phyloP scores from a whole-genome alignment of 2,888 invertebrate genomes.

The Parnassius mnemosyne region DNA sequence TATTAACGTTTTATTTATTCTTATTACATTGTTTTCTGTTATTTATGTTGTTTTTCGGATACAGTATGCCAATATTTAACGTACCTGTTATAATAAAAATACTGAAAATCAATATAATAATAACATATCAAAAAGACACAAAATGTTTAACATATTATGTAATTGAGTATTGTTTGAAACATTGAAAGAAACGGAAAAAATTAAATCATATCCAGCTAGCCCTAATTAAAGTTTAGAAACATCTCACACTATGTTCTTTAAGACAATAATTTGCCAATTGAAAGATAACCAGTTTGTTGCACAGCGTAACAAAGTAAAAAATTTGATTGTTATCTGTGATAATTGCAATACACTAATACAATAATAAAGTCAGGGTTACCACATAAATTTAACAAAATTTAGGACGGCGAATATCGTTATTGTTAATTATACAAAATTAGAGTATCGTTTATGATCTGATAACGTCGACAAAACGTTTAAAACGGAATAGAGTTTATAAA shows the following conservation, averaged over 20 bases:
- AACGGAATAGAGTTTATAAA: too few relatives aligned
- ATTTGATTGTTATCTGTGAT: conserved; percentile 36
- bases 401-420: too few relatives aligned
- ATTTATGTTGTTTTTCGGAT: too few relatives aligned
- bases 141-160: conserved; percentile 8
- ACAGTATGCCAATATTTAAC: too few relatives aligned
- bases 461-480: too few relatives aligned
- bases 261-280: conserved; percentile 38
- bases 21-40: too few relatives aligned
- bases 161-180: neutral
- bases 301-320: conserved; percentile 43
- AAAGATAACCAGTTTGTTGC: conserved; percentile 45
- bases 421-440: too few relatives aligned
- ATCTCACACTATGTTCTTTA: conserved; percentile 8
- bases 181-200: neutral
- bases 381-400: neutral
- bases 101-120: neutral
- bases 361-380: conserved; percentile 22
- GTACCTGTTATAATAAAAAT: too few relatives aligned
- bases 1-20: too few relatives aligned
- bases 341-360: conserved; percentile 30
- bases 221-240: conserved; percentile 21
- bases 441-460: too few relatives aligned
- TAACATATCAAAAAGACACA: conserved; percentile 1
- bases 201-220: conserved; percentile 7